Base-by-base conservation (phyloP, 2,113 vertebrate genomes). In the Ageneiosus marmoratus region DNA sequence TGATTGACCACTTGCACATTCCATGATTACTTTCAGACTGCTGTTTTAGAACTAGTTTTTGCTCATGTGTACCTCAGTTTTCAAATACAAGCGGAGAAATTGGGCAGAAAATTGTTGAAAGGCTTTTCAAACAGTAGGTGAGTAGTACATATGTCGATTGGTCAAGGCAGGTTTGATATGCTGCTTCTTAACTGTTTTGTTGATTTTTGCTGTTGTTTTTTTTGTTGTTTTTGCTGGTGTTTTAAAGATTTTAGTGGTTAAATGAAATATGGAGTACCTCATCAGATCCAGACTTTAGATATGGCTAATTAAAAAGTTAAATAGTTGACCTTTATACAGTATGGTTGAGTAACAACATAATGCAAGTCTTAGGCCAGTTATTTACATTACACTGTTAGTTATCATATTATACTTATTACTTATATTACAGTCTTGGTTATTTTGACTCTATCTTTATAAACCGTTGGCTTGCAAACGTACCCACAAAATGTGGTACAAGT, bases 1-100 rank as follows among this genome's bases (percentile, higher is more conserved):
- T 9, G 22, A 81, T 32, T 82, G 53, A 51, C 81, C 69, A 77
- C 81, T 83, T n/a, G 69, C 16, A 37, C 60, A 67, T 80, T 76
- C 60, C 75, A 34, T 73, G 46, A 79, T 70, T 67, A 69, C 32
- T 63, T 67, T n/a, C 58, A 56, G 22, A 67, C 18, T 69, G 69
- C 58, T 82, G 29, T 16, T 69, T 53, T 67, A 29, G 20, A 63
- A 41, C 34, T 18, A 24, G 27, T 55, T 83, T 69, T 62, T 46
- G 20, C 27, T 15, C 48, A 13, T 37, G 4, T 20, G 56, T 27
- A 29, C 9, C 18, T 20, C 15, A 41, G 37, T 73, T 41, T 16
- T 53, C n/a, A 34, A 76, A 3, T 41, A 53, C 58, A 75, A 51
- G 56, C n/a, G 46, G 44, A 72, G 37, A 60, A 82, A 77, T 77